A percentile compares a stretch with the other conserved stretches of the same genome.
phyloP scores from a whole-genome alignment of 2,797 vertebrate genomes.

The Decapterus maruadsi region DNA sequence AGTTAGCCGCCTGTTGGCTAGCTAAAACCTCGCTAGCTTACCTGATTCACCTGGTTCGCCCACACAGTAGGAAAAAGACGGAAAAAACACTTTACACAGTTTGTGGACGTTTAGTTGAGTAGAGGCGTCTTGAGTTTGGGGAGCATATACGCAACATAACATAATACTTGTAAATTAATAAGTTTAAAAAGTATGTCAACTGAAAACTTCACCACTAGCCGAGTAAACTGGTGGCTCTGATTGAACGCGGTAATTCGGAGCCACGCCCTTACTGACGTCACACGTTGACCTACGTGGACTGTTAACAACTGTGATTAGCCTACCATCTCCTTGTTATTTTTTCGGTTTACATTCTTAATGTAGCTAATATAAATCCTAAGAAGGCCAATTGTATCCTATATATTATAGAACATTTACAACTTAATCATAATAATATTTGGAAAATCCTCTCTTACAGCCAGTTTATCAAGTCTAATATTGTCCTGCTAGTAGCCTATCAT shows the following conservation, averaged over 20 bases:
- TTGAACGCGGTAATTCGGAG: neutral
- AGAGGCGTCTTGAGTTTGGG: neutral
- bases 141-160: neutral
- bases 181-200: neutral
- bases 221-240: too few relatives aligned
- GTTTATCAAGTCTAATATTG: too few relatives aligned
- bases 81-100: neutral
- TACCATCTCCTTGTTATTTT: too few relatives aligned
- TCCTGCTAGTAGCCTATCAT: neutral
- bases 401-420: too few relatives aligned
- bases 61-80: fast-evolving
- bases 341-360: too few relatives aligned
- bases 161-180: neutral
- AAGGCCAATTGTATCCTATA: too few relatives aligned
- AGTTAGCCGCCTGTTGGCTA: neutral
- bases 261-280: neutral
- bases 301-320: too few relatives aligned
- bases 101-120: neutral
- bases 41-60: neutral
- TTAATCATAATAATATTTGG: too few relatives aligned
- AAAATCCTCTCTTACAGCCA: too few relatives aligned
- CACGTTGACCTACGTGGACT: neutral
- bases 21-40: neutral
- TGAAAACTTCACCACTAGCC: neutral
- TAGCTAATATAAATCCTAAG: too few relatives aligned